Evolutionary conservation across 2,888 invertebrate species (phyloP), one percentile per base, ranked within the genome.

Genomic region (Mesorhabditis sp.): DNA sequence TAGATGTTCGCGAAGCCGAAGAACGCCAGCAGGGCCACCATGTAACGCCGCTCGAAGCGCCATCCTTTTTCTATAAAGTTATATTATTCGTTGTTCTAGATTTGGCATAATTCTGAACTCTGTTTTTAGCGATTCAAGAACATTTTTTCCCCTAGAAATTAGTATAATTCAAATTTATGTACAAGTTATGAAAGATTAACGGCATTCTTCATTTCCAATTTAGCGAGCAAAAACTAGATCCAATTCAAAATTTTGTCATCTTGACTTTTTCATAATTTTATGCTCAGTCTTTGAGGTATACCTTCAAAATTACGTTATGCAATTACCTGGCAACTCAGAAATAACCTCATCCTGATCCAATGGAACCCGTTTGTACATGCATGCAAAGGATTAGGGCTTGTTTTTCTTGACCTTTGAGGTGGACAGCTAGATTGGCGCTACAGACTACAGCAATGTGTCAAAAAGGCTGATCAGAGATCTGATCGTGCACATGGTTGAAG

Each of bases 1-100:
- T 88, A 88, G 41, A 87, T 83, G 78, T 83, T 83, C 67, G 78
- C 81, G 69, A 88, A 88, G 63, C 88, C 88, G 45, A 88, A 80
- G 72, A 88, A 87, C 3, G 87, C 87, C 84, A 88, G 82, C 45
- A 87, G 70, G 13, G 87, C 86, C 10, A 88, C 82, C 67, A 87
- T 74, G 72, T 88, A 87, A 69, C 88, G 81, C n/a, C 79, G 69
- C 43, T 72, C 72, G 71, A 74, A 70, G 4, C 71, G 45, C 74
- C 74, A 74, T 72, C 58, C 58, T 50, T 50, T 50, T n/a, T 50
- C 58, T 50, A 50, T 13, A 50, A 50, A 13, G n/a, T 50, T 50
- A n/a, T 13, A 50, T 13, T 10, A 50, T 13, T 50, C 7, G 10
- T 50, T 13, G 7, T 50, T 50, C 58, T 13, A 50, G 58, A 2